phyloP scores from a whole-genome alignment of 2,113 vertebrate genomes.

The Channa argus region DNA sequence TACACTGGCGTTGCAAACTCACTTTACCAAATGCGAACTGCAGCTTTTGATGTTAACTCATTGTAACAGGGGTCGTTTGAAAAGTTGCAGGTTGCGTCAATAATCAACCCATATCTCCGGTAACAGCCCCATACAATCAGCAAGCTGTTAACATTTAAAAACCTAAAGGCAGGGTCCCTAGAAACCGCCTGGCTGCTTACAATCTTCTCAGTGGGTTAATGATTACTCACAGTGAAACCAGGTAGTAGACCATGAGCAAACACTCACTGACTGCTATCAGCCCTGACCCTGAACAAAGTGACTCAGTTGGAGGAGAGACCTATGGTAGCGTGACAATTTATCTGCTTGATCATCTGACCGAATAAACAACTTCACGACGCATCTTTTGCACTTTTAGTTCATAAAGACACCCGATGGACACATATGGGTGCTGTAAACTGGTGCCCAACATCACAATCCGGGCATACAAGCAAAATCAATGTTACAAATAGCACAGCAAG shows the following conservation, averaged over 20 bases:
- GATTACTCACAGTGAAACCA: conserved; percentile 87
- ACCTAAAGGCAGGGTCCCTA: conserved; percentile 23
- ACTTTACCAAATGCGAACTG: no score
- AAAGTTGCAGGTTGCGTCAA: conserved; percentile 36
- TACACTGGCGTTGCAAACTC: no score
- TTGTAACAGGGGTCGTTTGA: conserved; percentile 14
- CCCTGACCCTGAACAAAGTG: conserved; percentile 62
- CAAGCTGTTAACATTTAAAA: conserved; percentile 53
- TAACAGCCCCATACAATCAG: neutral
- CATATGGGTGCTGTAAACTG: conserved; percentile 12
- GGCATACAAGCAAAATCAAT: neutral
- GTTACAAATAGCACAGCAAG: conserved; percentile 7
- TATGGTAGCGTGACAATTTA: conserved; percentile 2
- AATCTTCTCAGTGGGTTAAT: conserved; percentile 84
- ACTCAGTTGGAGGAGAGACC: conserved; percentile 41
- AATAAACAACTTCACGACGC: conserved; percentile 9
- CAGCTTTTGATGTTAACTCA: neutral
- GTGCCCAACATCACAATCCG: neutral
- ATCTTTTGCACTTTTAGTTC: conserved; percentile 57
- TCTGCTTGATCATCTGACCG: conserved; percentile 12
- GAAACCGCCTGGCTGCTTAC: conserved; percentile 65
- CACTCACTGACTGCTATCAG: conserved; percentile 61
- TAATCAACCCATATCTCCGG: conserved; percentile 34
- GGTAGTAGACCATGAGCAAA: conserved; percentile 69
- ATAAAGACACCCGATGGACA: conserved; percentile 30